phyloP scores from a whole-genome alignment of 2,113 vertebrate species.

The Turnix velox region DNA sequence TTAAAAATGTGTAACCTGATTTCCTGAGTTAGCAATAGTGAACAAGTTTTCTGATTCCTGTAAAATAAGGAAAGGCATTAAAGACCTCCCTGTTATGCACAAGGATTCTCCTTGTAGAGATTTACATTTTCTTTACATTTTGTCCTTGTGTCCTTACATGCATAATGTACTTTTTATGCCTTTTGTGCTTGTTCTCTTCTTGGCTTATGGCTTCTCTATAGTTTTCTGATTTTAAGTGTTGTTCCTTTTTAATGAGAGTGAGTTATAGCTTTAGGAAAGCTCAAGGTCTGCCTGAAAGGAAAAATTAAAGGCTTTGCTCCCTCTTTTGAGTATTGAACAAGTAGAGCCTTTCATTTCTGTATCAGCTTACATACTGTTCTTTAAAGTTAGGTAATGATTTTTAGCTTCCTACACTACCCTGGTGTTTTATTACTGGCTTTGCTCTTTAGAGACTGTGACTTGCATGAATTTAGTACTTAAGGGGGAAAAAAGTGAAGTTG shows the following conservation, averaged over 20 bases:
- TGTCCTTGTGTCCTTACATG: background rate
- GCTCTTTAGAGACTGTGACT: background rate
- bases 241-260: background rate
- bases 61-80: background rate
- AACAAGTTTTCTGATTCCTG: constrained; percentile 2
- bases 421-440: background rate
- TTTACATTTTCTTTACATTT: background rate
- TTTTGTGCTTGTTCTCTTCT: background rate
- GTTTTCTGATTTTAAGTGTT: background rate
- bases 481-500: fast-evolving
- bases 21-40: background rate
- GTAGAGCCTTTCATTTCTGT: background rate
- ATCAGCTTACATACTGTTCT: background rate
- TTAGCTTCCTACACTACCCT: background rate
- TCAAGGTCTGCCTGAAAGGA: background rate
- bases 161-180: background rate
- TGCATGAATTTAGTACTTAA: background rate
- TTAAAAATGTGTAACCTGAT: background rate
- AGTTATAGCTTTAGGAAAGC: background rate
- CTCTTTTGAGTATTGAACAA: background rate
- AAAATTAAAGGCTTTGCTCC: background rate
- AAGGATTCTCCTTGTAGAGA: background rate
- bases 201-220: background rate
- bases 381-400: background rate
- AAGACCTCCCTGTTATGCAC: background rate